A percentile compares a stretch with the other conserved stretches of the same genome.
Conservation (phyloP, 2,113 vertebrate genomes). For the Eurystomus gularis region DNA sequence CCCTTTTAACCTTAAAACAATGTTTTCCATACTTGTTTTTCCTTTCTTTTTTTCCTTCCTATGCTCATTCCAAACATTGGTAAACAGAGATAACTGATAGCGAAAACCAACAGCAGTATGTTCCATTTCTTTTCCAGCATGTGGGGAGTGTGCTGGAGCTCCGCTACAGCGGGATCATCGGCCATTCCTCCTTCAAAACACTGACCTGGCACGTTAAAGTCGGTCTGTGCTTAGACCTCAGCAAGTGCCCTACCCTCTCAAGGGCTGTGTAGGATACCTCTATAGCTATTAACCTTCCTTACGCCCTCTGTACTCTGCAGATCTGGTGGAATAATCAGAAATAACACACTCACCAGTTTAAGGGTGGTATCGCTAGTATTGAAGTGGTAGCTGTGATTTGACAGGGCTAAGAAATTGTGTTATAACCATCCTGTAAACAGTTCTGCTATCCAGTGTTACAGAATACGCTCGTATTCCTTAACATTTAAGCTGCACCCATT, state of each 20-base stretch:
- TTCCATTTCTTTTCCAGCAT: neutral
- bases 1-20: neutral
- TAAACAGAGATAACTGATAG: neutral
- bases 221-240: neutral
- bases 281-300: neutral
- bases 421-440: neutral
- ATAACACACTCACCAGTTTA: neutral
- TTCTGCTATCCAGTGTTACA: neutral
- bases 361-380: neutral
- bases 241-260: neutral
- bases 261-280: neutral
- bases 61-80: neutral
- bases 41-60: neutral
- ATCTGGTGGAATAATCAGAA: neutral
- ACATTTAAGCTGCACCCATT: neutral
- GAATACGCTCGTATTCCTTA: neutral
- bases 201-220: neutral
- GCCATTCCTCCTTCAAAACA: neutral
- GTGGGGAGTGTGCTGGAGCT: neutral
- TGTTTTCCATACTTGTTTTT: too few relatives aligned
- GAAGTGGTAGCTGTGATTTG: neutral
- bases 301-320: neutral
- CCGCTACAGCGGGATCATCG: fast-evolving
- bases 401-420: neutral
- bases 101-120: neutral